Evolutionary conservation across 1,140 invertebrate species (phyloP), one percentile per base, ranked within the genome.

Genomic region (Pseudomyrmex cubaensis): DNA sequence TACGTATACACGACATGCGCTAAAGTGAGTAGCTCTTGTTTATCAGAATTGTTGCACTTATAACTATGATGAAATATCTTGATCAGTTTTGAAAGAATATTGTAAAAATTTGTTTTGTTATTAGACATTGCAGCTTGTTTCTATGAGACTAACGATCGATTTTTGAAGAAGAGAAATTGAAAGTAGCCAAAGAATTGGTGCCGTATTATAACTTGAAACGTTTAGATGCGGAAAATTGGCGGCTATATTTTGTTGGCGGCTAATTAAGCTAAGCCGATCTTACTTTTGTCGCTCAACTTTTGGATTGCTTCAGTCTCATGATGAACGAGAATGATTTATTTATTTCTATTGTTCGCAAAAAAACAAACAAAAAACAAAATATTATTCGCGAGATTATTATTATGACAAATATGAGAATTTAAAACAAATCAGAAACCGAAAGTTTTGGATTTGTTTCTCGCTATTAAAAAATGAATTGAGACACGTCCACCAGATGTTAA

Each of bases 401-500:
- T 50, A n/a, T n/a, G 95, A 95, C 20, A 95, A 95, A 2, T 95
- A 95, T 86, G 95, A 95, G 4, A 95, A 95, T 84, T 85, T 96
- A 70, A 95, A 95, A n/a, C 89, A n/a, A n/a, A n/a, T 96, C 1
- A 93, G 92, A 3, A 93, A 95, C 25, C 2, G 3, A 95, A 95
- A 75, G 95, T 97, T 44, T 88, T 95, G 0, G 90, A 91, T 5
- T 72, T 96, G 66, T n/a, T n/a, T n/a, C 96, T 96, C 9, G 88
- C 91, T 1, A 96, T 97, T 84, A 97, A 97, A 85, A 94, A 92
- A 13, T 97, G 96, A 96, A 93, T 97, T 22, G 96, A 95, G 67
- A 95, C 95, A 84, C 94, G 96, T 54, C 96, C 96, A 15, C 90
- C 95, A n/a, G 91, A 93, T 25, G 95, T 96, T n/a, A n/a, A n/a